Evolutionary conservation across 2,888 invertebrate genomes (phyloP), one percentile per base, ranked within the genome.

Genomic region (Tineola bisselliella): DNA sequence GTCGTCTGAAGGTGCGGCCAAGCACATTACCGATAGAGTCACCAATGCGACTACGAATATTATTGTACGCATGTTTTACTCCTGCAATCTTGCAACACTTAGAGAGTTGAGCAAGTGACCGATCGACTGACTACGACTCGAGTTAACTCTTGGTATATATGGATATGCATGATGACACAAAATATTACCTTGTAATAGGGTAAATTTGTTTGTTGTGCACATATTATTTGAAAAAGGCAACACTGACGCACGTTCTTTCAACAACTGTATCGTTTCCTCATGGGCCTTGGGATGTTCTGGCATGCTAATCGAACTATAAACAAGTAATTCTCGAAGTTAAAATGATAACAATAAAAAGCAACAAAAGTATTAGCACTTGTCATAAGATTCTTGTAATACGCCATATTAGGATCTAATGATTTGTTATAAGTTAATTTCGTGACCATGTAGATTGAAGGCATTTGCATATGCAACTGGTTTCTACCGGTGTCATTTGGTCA

Each of bases 31-130:
- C 64, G 83, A 69, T 75, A 84, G 72, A 79, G 79, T 81, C 70
- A 84, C 65, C 71, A 77, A 83, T 72, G 77, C 84, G 78, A 79
- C 81, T 76, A 73, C 71, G 69, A 82, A 84, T 56, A 80, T 69
- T 68, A 75, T 77, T 72, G 79, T 81, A 78, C 74, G 84, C 87
- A 87, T 87, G 78, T 68, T 74, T 71, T 63, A 80, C 64, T 61
- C 80, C 76, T 81, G 81, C 84, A 73, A 86, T 87, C 69, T 81
- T 86, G 84, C 66, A 71, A 59, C 56, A n/a, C 8, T 33, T 58
- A 44, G 8, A 31, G 43, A 44, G 48, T n/a, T 44, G 2, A 25
- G 5, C 13, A 31, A 30, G 48, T 17, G 31, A 60, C 6, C 8
- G 19, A 44, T 48, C 48, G 48, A 31, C 61, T 54, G 61, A 54